Conservation (phyloP, 2,113 vertebrate genomes). For the Nycticorax nycticorax region DNA sequence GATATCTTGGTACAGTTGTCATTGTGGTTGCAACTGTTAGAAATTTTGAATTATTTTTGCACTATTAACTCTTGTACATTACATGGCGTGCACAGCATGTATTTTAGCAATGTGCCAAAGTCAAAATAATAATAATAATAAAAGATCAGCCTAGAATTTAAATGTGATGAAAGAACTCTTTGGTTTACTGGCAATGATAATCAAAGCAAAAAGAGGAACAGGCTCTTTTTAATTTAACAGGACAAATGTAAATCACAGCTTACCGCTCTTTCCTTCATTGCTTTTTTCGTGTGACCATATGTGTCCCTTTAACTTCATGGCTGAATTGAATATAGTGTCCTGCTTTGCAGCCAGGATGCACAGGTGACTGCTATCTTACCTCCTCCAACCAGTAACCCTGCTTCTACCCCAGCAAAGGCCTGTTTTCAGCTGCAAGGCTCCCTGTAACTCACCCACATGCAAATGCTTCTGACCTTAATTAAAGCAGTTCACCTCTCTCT, state of each 20-base stretch:
- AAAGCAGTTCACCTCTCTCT: constrained; percentile 62
- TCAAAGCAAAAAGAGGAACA: not conserved
- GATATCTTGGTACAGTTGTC: constrained; percentile 1
- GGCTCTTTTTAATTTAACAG: not conserved
- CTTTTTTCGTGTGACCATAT: not conserved
- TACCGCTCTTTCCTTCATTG: not conserved
- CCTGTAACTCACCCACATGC: constrained; percentile 46
- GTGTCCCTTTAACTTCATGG: not conserved
- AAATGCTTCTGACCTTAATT: constrained; percentile 67
- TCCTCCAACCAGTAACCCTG: not conserved
- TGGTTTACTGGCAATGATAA: not conserved
- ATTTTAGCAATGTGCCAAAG: constrained; percentile 43
- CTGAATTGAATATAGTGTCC: not conserved
- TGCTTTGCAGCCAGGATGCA: not conserved
- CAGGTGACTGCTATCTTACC: not conserved
- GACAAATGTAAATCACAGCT: not conserved
- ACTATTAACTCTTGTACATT: constrained; percentile 13
- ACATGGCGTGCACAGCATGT: not conserved
- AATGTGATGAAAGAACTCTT: constrained; percentile 32
- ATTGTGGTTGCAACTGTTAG: constrained; percentile 27
- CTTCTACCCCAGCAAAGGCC: not conserved
- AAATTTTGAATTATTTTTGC: constrained; percentile 39
- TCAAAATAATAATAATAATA: constrained; percentile 39
- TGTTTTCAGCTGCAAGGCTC: not conserved
- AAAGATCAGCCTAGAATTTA: constrained; percentile 10